Conservation (phyloP, 2,113 vertebrate genomes). For the Leuciscus idus region DNA sequence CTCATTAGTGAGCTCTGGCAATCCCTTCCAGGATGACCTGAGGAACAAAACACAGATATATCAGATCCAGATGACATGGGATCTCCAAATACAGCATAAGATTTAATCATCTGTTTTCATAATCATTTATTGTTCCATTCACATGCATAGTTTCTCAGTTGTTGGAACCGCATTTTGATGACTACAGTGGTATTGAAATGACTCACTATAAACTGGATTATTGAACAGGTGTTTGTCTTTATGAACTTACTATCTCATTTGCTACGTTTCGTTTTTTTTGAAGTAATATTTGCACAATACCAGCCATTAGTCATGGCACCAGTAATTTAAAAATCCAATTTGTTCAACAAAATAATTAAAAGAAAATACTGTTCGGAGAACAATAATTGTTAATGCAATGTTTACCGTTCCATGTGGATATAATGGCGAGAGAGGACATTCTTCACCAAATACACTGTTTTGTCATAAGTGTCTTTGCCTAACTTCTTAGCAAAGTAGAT, state of each 20-base stretch:
- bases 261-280: too few relatives aligned
- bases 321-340: background rate
- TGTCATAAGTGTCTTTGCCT: conserved; percentile 77
- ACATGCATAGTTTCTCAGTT: background rate
- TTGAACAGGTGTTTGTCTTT: too few relatives aligned
- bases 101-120: too few relatives aligned
- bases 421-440: conserved; percentile 92
- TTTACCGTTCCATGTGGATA: conserved; percentile 93
- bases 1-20: conserved; percentile 96
- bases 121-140: too few relatives aligned
- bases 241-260: background rate
- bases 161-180: background rate
- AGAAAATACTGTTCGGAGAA: background rate
- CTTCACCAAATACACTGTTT: conserved; percentile 86
- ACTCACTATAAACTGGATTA: background rate
- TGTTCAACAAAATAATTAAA: background rate
- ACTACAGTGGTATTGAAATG: background rate
- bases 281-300: background rate
- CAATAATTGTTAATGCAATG: background rate
- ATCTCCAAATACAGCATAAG: background rate
- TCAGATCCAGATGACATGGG: background rate
- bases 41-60: background rate
- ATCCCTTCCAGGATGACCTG: conserved; percentile 96
- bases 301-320: background rate
- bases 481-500: conserved; percentile 89